A percentile compares a stretch with the other conserved stretches of the same genome.
These are phyloP conservation scores for Danionella cerebrum DNA, from an alignment of 2,113 vertebrate genomes.

Conservation along the genomic window DNA sequence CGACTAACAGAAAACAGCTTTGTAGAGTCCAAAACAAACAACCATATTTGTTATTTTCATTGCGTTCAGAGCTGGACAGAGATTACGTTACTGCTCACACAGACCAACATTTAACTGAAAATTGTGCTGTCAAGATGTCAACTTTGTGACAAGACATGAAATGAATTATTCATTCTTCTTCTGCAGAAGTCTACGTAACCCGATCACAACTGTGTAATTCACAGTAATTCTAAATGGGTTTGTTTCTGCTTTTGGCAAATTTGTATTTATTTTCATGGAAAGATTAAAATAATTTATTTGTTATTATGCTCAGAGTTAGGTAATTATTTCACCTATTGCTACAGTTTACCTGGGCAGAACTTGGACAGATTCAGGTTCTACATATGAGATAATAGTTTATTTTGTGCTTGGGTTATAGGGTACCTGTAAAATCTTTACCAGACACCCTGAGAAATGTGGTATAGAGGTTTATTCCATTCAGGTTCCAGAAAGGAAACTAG, in stretches of 20 bases:
- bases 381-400: too few relatives aligned
- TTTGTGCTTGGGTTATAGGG: too few relatives aligned
- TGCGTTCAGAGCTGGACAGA: not conserved
- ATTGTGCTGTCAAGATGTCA: not conserved
- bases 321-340: too few relatives aligned
- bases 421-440: too few relatives aligned
- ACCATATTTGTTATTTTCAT: conserved; percentile 20
- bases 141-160: not conserved
- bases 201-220: not conserved
- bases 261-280: too few relatives aligned
- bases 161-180: conserved; percentile 3
- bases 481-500: too few relatives aligned
- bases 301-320: too few relatives aligned
- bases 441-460: too few relatives aligned
- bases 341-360: too few relatives aligned
- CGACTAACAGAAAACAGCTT: conserved; percentile 3
- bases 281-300: too few relatives aligned
- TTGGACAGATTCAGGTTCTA: too few relatives aligned
- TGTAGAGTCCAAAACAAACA: not conserved
- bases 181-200: not conserved
- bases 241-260: not conserved
- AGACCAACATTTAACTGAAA: conserved; percentile 4
- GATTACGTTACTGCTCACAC: not conserved
- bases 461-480: too few relatives aligned
- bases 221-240: not conserved